These are phyloP conservation scores for Athalia circularis DNA, from an alignment of 2,888 invertebrate genomes.

Conservation along the genomic window DNA sequence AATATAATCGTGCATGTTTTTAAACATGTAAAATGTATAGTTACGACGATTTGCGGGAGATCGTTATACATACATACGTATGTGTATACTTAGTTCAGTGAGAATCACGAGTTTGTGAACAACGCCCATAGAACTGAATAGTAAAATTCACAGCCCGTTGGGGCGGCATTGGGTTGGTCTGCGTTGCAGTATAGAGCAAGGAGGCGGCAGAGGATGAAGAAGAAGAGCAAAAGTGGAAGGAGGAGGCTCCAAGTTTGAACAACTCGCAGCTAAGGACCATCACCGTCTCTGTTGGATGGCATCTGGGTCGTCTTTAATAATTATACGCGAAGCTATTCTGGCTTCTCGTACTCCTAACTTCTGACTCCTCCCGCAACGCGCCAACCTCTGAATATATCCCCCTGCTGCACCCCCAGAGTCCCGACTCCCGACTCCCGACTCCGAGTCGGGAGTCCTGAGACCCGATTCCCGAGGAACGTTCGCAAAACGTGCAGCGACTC, in stretches of 20 bases:
- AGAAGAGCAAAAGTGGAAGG: not conserved
- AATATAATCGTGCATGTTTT: too few species aligned
- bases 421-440: not conserved
- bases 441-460: not conserved
- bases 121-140: constrained; percentile 18
- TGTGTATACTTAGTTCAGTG: too few species aligned
- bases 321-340: constrained; percentile 62
- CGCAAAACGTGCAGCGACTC: constrained; percentile 23
- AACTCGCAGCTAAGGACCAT: constrained; percentile 41
- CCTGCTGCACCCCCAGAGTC: constrained; percentile 7
- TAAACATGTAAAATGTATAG: too few species aligned
- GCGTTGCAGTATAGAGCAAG: constrained; percentile 1
- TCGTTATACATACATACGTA: too few species aligned
- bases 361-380: constrained; percentile 9
- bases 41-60: too few species aligned
- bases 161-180: constrained; percentile 44
- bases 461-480: constrained; percentile 36
- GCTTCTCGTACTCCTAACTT: constrained; percentile 50
- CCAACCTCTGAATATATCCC: constrained; percentile 20
- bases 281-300: constrained; percentile 49
- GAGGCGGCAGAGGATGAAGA: not conserved
- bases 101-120: too few species aligned
- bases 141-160: constrained; percentile 40
- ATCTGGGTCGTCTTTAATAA: constrained; percentile 62
- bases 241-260: constrained; percentile 34